phyloP scores from a whole-genome alignment of 92 coral and sea anemone genomes.

The Porites divaricata region DNA sequence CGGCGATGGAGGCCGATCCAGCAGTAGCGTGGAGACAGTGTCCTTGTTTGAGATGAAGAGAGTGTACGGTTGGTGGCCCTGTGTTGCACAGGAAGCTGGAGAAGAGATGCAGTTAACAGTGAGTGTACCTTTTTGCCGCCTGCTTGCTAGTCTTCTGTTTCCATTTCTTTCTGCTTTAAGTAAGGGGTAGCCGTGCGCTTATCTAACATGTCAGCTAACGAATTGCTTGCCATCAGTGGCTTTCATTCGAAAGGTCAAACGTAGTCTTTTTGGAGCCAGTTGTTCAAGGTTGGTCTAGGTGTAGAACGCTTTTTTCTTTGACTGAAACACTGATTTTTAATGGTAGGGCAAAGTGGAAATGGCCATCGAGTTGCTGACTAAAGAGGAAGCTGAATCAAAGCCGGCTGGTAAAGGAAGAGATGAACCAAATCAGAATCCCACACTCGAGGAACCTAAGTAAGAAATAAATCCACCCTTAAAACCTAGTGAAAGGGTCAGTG shows the following conservation, averaged over 20 bases:
- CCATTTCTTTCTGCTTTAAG: no score
- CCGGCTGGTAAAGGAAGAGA: conserved; percentile 96
- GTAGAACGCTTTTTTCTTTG: no score
- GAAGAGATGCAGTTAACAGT: conserved; percentile 92
- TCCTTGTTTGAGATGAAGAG: conserved; percentile 96
- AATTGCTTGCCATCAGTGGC: not conserved
- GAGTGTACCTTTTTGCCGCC: not conserved
- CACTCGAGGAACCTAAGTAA: conserved; percentile 97
- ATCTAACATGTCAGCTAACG: not conserved
- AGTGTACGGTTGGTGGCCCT: conserved; percentile 99
- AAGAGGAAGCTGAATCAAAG: conserved; percentile 83
- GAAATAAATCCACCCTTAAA: not conserved
- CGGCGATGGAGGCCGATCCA: conserved; percentile 71
- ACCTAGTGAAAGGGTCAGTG: no score
- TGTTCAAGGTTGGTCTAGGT: no score
- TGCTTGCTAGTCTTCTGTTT: no score
- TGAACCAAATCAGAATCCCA: conserved; percentile 97
- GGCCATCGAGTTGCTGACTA: conserved; percentile 91
- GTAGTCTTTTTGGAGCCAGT: not conserved
- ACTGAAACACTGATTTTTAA: not conserved
- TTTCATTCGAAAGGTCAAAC: not conserved
- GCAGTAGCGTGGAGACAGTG: conserved; percentile 84
- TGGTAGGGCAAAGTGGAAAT: conserved; percentile 98
- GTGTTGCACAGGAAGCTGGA: conserved; percentile 88
- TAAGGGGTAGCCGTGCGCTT: not conserved